Conservation (phyloP, 2,797 vertebrate species). For the Knipowitschia caucasica region DNA sequence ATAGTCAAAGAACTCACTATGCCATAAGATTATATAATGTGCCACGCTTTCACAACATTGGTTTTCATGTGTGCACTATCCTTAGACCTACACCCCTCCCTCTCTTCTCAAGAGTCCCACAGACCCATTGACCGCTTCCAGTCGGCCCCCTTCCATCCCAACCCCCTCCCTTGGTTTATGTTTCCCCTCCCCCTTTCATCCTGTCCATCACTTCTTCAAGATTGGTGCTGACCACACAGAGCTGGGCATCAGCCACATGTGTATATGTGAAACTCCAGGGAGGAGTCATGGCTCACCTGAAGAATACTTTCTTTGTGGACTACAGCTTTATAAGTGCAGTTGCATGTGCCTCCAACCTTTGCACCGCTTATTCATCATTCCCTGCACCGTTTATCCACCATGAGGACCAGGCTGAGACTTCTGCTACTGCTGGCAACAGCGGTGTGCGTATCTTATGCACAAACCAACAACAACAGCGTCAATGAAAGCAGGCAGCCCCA, state of each 20-base stretch:
- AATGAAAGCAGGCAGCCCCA: constrained; percentile 38
- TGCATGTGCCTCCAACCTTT: constrained; percentile 20
- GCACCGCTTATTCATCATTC: constrained; percentile 27
- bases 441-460: constrained; percentile 60
- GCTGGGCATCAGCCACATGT: constrained; percentile 14
- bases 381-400: constrained; percentile 34
- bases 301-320: constrained; percentile 75
- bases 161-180: constrained; percentile 26
- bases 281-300: constrained; percentile 48
- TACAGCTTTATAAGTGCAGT: constrained; percentile 64
- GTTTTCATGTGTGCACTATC: constrained; percentile 48
- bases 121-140: constrained; percentile 31
- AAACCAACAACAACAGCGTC: constrained; percentile 67
- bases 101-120: constrained; percentile 13
- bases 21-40: constrained; percentile 63
- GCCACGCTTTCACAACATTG: constrained; percentile 41
- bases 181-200: constrained; percentile 21
- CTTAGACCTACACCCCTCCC: constrained; percentile 19
- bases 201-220: constrained; percentile 34
- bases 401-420: constrained; percentile 62
- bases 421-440: constrained; percentile 57
- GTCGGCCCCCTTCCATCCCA: constrained; percentile 22
- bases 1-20: constrained; percentile 72
- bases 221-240: constrained; percentile 22
- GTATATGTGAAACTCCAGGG: constrained; percentile 6